These are phyloP conservation scores for Sphaerophoria taeniata DNA, from an alignment of 2,888 invertebrate species.

Conservation along the genomic window DNA sequence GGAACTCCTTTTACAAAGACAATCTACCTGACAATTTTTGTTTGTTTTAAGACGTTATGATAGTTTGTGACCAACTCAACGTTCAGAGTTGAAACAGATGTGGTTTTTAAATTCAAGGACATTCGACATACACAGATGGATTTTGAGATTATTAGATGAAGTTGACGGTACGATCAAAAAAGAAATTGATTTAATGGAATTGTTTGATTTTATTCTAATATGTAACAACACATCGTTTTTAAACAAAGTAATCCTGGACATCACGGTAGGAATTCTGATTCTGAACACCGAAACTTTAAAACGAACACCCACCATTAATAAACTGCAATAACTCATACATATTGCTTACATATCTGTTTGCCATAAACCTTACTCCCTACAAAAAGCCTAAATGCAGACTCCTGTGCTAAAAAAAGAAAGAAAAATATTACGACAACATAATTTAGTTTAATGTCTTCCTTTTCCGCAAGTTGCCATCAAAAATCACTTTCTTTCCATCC, in stretches of 20 bases:
- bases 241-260: too few species aligned
- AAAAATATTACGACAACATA: slow-evolving; percentile 38
- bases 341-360: neutral
- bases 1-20: neutral
- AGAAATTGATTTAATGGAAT: too few species aligned
- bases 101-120: too few species aligned
- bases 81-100: too few species aligned
- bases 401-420: neutral
- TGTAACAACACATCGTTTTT: too few species aligned
- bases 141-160: too few species aligned
- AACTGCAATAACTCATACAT: neutral
- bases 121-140: too few species aligned
- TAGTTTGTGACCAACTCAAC: neutral
- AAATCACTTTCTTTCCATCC: slow-evolving; percentile 69
- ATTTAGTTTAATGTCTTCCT: slow-evolving; percentile 73
- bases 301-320: too few species aligned
- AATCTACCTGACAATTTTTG: neutral
- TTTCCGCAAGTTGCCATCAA: slow-evolving; percentile 67
- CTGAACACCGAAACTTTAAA: too few species aligned
- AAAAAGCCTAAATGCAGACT: neutral
- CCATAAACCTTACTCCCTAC: neutral
- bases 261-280: too few species aligned
- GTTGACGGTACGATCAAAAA: too few species aligned
- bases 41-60: neutral
- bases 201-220: too few species aligned